Conservation (phyloP, 2,113 vertebrate genomes). For the Rallus limicola region DNA sequence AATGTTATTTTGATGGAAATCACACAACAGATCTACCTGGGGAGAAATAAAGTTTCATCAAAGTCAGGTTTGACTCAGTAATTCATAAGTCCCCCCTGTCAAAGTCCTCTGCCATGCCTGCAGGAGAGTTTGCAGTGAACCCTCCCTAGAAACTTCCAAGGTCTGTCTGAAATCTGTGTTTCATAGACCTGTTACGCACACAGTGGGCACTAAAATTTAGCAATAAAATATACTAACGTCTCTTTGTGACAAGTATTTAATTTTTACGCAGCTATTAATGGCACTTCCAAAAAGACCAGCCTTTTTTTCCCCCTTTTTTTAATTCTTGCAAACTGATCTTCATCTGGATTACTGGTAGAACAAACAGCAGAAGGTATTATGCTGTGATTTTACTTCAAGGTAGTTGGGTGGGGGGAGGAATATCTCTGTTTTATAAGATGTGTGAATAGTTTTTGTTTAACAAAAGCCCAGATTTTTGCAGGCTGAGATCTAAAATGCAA, state of each 20-base stretch:
- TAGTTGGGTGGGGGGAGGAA: background rate
- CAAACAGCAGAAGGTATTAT: background rate
- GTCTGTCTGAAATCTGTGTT: background rate
- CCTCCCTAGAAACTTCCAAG: background rate
- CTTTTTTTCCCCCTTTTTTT: background rate
- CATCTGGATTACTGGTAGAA: background rate
- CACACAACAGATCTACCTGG: background rate
- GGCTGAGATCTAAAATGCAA: background rate
- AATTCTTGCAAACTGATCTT: background rate
- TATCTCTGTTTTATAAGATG: background rate
- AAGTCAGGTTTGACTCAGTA: background rate
- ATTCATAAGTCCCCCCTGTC: background rate
- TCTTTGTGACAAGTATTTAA: background rate
- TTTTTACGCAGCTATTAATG: background rate
- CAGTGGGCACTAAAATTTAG: background rate
- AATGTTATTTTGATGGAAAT: background rate
- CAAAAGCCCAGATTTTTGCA: background rate
- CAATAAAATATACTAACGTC: background rate
- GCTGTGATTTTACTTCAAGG: background rate
- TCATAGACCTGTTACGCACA: background rate
- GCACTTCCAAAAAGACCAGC: background rate
- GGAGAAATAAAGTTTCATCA: background rate
- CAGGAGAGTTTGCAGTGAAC: background rate
- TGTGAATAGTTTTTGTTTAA: background rate
- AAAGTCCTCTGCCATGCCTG: background rate